These are phyloP conservation scores for Eutrigla gurnardus DNA, from an alignment of 2,797 vertebrate species.

Conservation along the genomic window DNA sequence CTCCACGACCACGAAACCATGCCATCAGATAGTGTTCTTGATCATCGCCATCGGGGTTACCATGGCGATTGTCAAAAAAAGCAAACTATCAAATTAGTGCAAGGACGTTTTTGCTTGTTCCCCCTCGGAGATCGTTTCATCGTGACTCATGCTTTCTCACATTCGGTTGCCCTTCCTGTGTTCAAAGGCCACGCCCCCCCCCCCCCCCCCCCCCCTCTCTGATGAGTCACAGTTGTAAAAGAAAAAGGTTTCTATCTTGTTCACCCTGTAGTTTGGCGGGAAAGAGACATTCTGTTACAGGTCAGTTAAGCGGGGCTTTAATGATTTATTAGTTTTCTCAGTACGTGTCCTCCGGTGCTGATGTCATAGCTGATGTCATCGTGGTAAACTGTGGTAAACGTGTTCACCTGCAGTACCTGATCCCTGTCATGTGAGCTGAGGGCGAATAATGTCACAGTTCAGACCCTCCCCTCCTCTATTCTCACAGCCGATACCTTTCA, in stretches of 20 bases:
- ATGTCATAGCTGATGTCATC: neutral
- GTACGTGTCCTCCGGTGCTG: neutral
- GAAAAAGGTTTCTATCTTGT: slow-evolving; percentile 27
- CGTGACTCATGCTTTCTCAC: slow-evolving; percentile 72
- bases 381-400: neutral
- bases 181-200: slow-evolving; percentile 62
- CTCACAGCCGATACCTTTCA: slow-evolving; percentile 72
- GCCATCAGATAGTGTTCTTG: slow-evolving; percentile 45
- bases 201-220: slow-evolving; percentile 9
- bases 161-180: slow-evolving; percentile 69
- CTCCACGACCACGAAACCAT: slow-evolving; percentile 33
- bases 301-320: neutral
- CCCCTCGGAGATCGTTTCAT: slow-evolving; percentile 39
- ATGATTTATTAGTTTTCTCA: neutral
- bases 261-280: slow-evolving; percentile 40
- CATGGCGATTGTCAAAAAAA: slow-evolving; percentile 57
- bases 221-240: slow-evolving; percentile 56
- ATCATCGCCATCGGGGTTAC: slow-evolving; percentile 54
- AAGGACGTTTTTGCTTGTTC: slow-evolving; percentile 48
- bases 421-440: slow-evolving; percentile 66
- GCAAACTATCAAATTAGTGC: slow-evolving; percentile 19
- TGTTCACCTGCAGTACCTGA: slow-evolving; percentile 35
- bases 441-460: slow-evolving; percentile 55
- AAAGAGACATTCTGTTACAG: slow-evolving; percentile 26
- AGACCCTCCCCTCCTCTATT: slow-evolving; percentile 47